Base-by-base conservation (phyloP, 2,888 invertebrate genomes). In the Pardosa pseudoannulata region DNA sequence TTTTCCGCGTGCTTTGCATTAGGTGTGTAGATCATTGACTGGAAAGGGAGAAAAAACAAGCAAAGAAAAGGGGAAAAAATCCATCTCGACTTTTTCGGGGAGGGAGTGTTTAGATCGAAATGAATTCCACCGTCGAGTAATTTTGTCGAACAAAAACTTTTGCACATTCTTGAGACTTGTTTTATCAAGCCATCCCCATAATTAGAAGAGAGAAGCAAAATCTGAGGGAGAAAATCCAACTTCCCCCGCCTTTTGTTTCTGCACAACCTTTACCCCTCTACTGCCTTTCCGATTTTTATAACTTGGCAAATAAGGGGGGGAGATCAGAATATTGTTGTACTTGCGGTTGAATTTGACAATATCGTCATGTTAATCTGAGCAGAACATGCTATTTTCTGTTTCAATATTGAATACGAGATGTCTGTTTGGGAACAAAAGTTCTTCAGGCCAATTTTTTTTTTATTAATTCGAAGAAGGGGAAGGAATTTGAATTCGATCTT, bases 1-100 rank as follows among this genome's bases (percentile, higher is more conserved):
- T 71, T 83, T 83, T 83, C 46, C 83, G 28, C 46, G 65, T 73
- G 78, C 46, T 23, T 65, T 70, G 83, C 72, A 83, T 83, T 83
- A 83, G 76, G 28, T 46, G 71, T 7, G 56, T 9, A 50, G 78
- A 83, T 78, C 83, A 83, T 76, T 67, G 76, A 78, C 73, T 76
- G 73, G 73, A 78, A 56, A 36, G 39, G 50, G n/a, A 64, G 31
- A 70, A 16, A 41, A 23, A 70, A 29, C 28, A 56, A 11, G 23
- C 23, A 16, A 46, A 46, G 9, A 36, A 36, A 36, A 36, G 9
- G n/a, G n/a, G n/a, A n/a, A n/a, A 36, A 5, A 36, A 7, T 11
- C 16, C 41, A 1, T 16, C 41, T 46, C n/a, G n/a, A n/a, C n/a
- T 46, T 16, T n/a, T 13, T 16, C 46, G 46, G 11, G 5, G 56